Percentiles rank a stretch among this genome's conserved stretches.
phyloP scores from a whole-genome alignment of 2,113 vertebrate genomes.

The Gymnobelideus leadbeateri region DNA sequence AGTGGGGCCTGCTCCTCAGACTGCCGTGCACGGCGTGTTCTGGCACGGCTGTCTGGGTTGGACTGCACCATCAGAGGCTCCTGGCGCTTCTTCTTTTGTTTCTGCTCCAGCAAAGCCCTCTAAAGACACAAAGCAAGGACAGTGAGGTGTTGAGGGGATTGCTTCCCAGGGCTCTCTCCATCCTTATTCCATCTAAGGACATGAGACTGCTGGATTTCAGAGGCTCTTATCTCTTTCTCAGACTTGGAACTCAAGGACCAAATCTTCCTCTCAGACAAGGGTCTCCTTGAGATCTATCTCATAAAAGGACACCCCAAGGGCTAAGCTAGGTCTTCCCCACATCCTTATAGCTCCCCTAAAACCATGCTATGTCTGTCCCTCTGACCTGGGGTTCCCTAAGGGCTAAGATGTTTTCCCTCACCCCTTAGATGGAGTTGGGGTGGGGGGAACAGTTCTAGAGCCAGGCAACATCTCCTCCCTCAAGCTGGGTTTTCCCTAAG shows the following conservation, averaged over 20 bases:
- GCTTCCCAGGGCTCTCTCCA: neutral
- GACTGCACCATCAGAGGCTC: constrained; percentile 99
- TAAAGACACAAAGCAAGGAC: constrained; percentile 70
- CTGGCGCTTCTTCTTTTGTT: constrained; percentile 98
- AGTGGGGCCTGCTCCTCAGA: constrained; percentile 97
- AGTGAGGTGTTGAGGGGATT: neutral
- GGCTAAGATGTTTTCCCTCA: neutral
- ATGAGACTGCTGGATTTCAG: neutral
- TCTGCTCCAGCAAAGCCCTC: constrained; percentile 96
- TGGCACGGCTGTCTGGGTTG: constrained; percentile 92
- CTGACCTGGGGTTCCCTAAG: neutral
- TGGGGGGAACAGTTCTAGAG: too few relatives aligned
- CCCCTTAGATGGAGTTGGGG: too few relatives aligned
- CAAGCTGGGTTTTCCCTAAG: too few relatives aligned
- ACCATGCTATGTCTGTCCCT: neutral
- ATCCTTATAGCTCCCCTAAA: neutral
- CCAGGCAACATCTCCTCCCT: too few relatives aligned
- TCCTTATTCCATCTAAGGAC: neutral
- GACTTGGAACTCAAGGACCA: neutral
- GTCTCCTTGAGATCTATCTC: neutral
- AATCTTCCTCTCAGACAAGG: neutral
- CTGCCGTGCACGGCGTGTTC: constrained; percentile 92
- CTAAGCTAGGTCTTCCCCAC: too few relatives aligned
- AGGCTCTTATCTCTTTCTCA: neutral
- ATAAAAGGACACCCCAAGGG: neutral